phyloP scores from a whole-genome alignment of 2,797 vertebrate species.

The Ispidina picta region DNA sequence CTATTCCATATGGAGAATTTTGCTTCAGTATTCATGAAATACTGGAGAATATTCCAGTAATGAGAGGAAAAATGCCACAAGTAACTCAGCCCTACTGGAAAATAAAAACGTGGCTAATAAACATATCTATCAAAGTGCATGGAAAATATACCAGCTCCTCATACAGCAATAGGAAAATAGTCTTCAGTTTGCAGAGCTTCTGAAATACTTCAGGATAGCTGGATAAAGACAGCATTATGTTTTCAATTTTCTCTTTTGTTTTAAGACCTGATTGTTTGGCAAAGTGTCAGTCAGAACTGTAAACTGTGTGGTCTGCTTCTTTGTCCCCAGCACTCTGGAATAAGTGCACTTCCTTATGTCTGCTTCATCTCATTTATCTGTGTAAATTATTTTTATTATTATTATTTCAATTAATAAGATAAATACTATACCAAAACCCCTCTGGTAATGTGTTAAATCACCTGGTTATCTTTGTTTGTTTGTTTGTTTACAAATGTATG shows the following conservation, averaged over 20 bases:
- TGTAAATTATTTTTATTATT: not conserved
- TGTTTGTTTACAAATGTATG: not conserved
- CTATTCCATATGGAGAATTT: slow-evolving; percentile 12
- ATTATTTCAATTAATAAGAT: not conserved
- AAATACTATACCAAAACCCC: not conserved
- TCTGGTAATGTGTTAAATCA: not conserved
- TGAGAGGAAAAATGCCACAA: not conserved
- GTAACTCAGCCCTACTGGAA: not conserved
- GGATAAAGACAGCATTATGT: not conserved
- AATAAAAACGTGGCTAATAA: not conserved
- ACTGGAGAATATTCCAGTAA: not conserved
- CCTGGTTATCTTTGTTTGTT: not conserved
- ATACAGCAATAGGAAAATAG: not conserved
- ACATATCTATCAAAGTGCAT: not conserved
- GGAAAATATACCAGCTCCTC: not conserved
- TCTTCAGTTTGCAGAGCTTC: not conserved
- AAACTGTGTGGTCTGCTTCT: not conserved
- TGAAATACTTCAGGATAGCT: not conserved
- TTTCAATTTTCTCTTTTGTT: not conserved
- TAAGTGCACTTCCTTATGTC: not conserved
- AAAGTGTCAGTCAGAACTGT: not conserved
- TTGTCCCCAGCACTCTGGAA: not conserved
- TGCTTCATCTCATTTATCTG: not conserved
- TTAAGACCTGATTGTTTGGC: not conserved
- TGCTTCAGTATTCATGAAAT: slow-evolving; percentile 24